A percentile compares a stretch with the other conserved stretches of the same genome.
phyloP scores from a whole-genome alignment of 1,140 invertebrate species.

The Onthophagus taurus region DNA sequence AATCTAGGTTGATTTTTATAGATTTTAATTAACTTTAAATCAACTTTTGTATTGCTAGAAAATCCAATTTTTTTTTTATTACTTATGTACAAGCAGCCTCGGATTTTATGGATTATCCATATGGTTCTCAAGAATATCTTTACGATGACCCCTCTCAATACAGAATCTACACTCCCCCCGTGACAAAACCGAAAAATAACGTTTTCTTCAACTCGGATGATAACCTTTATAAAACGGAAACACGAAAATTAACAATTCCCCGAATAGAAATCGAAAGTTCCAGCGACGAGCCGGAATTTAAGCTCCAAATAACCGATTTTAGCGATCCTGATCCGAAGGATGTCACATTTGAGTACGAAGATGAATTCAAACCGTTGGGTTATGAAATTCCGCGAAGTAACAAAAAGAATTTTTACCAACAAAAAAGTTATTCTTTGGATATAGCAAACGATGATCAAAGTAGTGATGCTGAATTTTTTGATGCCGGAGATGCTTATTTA shows the following conservation, averaged over 20 bases:
- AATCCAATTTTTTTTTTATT: conserved; percentile 4
- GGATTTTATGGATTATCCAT: conserved; percentile 28
- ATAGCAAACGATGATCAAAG: conserved; percentile 22
- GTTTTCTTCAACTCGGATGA: conserved; percentile 36
- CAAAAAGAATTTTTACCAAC: conserved; percentile 25
- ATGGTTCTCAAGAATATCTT: conserved; percentile 31
- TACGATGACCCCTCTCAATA: conserved; percentile 19
- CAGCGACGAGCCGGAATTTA: conserved; percentile 32
- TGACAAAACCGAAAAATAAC: conserved; percentile 29
- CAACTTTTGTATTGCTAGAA: no score
- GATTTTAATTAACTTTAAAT: no score
- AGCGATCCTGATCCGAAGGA: conserved; percentile 31
- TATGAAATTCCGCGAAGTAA: background rate
- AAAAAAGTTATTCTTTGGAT: conserved; percentile 32
- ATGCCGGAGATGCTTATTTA: conserved; percentile 17
- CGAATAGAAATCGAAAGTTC: conserved; percentile 31
- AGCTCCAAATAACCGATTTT: conserved; percentile 34
- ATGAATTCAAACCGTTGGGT: conserved; percentile 12
- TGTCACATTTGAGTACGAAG: conserved; percentile 28
- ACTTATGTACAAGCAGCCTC: conserved; percentile 30
- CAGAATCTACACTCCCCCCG: conserved; percentile 29
- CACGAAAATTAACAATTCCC: conserved; percentile 30
- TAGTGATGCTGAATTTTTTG: conserved; percentile 26
- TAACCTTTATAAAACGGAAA: conserved; percentile 31
- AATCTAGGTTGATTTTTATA: no score